Evolutionary conservation across 2,797 vertebrate species (phyloP), one percentile per base, ranked within the genome.

Genomic region (Hemibagrus guttatus): DNA sequence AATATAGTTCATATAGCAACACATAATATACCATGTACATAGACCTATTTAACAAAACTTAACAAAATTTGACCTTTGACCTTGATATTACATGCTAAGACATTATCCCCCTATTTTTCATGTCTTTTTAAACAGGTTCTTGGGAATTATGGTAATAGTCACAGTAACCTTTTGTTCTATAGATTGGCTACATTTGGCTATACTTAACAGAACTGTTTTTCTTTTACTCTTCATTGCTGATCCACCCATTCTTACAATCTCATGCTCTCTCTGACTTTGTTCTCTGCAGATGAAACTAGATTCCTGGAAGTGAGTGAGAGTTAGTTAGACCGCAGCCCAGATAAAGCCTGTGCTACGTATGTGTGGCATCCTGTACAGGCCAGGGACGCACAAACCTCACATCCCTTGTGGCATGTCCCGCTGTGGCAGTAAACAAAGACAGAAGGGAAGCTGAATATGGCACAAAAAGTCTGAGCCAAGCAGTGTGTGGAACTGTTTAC

Each of bases 281-380:
- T 86, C 85, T 89, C n/a, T 85, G 89, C 81, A 95, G 90, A 94
- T 93, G 95, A 96, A 96, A 95, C 95, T 92, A 83, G 90, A 96
- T 96, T 96, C 95, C 95, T 95, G 95, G 95, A 96, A 96, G 95
- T 95, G 93, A 92, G 92, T 93, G 92, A 95, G 93, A 95, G 94
- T 95, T 92, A 90, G 93, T 93, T 92, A 94, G 92, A 96, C 94
- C 93, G 92, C 94, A 95, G 93, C 91, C 90, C 92, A 95, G 94
- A 95, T 95, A 94, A 95, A 92, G 92, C 84, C 84, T 91, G 87
- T 92, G 93, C 93, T 89, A 93, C 71, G 89, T 87, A 89, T 90
- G 68, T 89, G 89, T 83, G 87, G 89, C 91, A 91, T 91, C 88
- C 89, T 91, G 91, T 90, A 84, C 75, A 88, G 83, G 84, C 87